Evolutionary conservation across 92 coral and sea anemone genomes (phyloP), one percentile per base, ranked within the genome.

Genomic region (Phymanthus crucifer): DNA sequence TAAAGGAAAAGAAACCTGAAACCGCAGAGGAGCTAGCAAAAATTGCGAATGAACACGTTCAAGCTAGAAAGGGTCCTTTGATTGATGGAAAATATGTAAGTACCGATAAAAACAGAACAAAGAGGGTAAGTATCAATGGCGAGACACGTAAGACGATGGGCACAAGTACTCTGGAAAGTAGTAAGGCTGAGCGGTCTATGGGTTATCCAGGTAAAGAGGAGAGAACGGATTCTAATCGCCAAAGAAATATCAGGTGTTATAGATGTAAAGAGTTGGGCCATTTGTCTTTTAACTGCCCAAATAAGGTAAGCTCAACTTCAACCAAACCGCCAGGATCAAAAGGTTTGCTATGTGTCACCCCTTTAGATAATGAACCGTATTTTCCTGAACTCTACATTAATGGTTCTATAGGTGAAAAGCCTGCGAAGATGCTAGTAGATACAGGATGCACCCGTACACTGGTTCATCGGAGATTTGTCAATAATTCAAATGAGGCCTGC

Each of bases 21-120:
- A 85, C 93, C 17, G 75, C 90, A 57, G 84, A 77, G 65, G 87
- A 86, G 19, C 64, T 89, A 37, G 90, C 87, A 11, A 76, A 78
- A 54, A 19, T 77, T 18, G 93, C 93, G 1, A 89, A 74, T 73
- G 82, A 82, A 56, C 89, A 77, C 67, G 85, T 86, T 27, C 90
- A 86, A 74, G 76, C 83, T 8, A 66, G 93, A 73, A 89, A 89
- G 61, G 93, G 93, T 32, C 93, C 90, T 4, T 43, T 76, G 31
- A 72, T 86, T 26, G 82, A 56, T 32, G 90, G 93, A 33, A 85
- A 70, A 67, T 85, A 89, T 66, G 85, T 74, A 26, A 29, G 24
- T 24, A 78, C 23, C 34, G 78, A 73, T 10, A 83, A 32, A 29
- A 69, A 40, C 21, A 78, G 36, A 23, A 38, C 70, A 6, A 70